Conservation (phyloP, 1,140 invertebrate species). For the Thalassaphorura encarpata region DNA sequence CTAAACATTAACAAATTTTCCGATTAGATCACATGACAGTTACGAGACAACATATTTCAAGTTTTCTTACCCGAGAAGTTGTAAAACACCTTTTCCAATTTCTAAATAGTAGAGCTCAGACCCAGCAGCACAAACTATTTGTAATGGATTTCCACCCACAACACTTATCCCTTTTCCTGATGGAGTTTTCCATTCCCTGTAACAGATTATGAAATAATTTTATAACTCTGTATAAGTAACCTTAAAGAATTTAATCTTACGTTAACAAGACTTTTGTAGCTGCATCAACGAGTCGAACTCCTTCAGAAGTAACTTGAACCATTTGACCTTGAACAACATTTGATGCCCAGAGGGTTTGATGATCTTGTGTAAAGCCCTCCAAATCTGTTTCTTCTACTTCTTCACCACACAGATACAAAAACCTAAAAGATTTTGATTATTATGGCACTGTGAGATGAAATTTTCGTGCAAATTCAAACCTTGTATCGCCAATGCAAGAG, state of each 20-base stretch:
- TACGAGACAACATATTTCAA: slow-evolving; percentile 7
- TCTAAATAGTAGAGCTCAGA: slow-evolving; percentile 81
- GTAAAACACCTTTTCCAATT: slow-evolving; percentile 55
- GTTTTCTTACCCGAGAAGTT: slow-evolving; percentile 48
- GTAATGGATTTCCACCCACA: slow-evolving; percentile 69
- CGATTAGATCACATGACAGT: neutral
- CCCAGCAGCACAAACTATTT: slow-evolving; percentile 81
- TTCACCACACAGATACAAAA: slow-evolving; percentile 78
- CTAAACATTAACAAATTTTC: slow-evolving; percentile 36
- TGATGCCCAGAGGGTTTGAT: slow-evolving; percentile 86
- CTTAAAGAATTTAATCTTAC: slow-evolving; percentile 27
- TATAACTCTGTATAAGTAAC: neutral
- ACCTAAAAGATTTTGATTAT: slow-evolving; percentile 41
- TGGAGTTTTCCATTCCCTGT: slow-evolving; percentile 64
- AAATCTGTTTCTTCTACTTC: slow-evolving; percentile 97
- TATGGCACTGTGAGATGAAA: neutral
- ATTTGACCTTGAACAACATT: slow-evolving; percentile 79
- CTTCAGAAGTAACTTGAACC: slow-evolving; percentile 66
- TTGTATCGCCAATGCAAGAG: slow-evolving; percentile 87
- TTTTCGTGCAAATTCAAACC: slow-evolving; percentile 38
- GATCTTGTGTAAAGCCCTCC: slow-evolving; percentile 72
- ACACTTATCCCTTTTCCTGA: slow-evolving; percentile 71
- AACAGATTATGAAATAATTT: slow-evolving; percentile 5
- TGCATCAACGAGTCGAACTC: slow-evolving; percentile 56
- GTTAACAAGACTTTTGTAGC: slow-evolving; percentile 53